Percentiles rank a stretch among this genome's conserved stretches.
These are phyloP conservation scores for Cichladusa arquata DNA, from an alignment of 2,113 vertebrate genomes.

Conservation along the genomic window DNA sequence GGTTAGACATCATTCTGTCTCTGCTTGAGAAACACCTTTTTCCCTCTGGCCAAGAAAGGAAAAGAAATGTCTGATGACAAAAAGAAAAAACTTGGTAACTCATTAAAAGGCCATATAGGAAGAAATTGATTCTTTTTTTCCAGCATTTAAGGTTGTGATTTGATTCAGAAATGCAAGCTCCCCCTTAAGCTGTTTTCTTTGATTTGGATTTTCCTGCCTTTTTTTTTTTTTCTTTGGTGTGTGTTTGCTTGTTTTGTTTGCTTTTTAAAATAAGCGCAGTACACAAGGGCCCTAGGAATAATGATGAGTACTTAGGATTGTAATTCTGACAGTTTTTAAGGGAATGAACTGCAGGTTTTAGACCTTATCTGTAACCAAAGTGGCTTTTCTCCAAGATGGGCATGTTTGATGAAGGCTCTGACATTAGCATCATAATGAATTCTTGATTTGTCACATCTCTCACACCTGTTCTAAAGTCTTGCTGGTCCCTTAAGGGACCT, in stretches of 20 bases:
- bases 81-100: not conserved
- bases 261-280: not conserved
- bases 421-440: not conserved
- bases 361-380: not conserved
- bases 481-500: not conserved
- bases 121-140: not conserved
- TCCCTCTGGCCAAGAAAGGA: not conserved
- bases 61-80: not conserved
- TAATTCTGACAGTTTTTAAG: not conserved
- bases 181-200: not conserved
- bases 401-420: not conserved
- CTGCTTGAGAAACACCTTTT: not conserved
- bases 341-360: not conserved
- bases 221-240: too few relatives aligned
- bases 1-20: not conserved
- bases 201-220: not conserved
- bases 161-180: not conserved
- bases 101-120: not conserved
- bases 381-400: not conserved
- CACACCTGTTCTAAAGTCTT: not conserved
- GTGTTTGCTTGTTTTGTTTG: not conserved
- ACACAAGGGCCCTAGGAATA: not conserved
- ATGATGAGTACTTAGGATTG: not conserved
- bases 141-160: not conserved
- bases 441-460: not conserved